Evolutionary conservation across 1,140 invertebrate species (phyloP).

Genomic region (Heliconius congener): DNA sequence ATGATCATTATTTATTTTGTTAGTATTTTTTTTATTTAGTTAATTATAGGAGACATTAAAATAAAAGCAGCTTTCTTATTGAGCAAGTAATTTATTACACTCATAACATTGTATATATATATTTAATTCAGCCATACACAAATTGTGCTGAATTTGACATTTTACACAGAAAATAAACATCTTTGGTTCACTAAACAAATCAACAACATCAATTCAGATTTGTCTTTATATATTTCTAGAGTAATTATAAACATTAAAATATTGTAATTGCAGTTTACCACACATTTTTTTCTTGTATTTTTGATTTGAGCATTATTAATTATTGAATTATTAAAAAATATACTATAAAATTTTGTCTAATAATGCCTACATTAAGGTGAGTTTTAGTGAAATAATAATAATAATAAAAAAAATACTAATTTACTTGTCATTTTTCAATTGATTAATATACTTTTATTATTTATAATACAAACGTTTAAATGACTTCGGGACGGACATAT

Average conservation of each 20-base stretch:
- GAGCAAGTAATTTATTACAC: conserved; percentile 77
- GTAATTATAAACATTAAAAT: conserved; percentile 26
- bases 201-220: conserved; percentile 67
- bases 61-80: conserved; percentile 33
- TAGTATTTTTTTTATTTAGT: background rate
- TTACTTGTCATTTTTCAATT: conserved; percentile 10
- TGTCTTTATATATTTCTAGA: conserved; percentile 10
- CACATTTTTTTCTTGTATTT: conserved; percentile 32
- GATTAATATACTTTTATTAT: conserved; percentile 20
- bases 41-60: background rate
- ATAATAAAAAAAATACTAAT: background rate
- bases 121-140: conserved; percentile 58
- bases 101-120: conserved; percentile 75
- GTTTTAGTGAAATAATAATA: background rate
- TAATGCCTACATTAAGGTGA: conserved; percentile 1
- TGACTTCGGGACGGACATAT: conserved; percentile 78
- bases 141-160: conserved; percentile 57
- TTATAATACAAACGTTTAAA: conserved; percentile 67
- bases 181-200: conserved; percentile 75
- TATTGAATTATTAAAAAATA: conserved; percentile 37
- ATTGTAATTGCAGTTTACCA: conserved; percentile 48
- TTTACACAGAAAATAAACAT: conserved; percentile 75
- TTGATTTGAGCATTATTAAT: conserved; percentile 65
- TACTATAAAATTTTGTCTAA: conserved; percentile 1
- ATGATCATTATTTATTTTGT: background rate